These are phyloP conservation scores for Baccha elongata DNA, from an alignment of 2,888 invertebrate genomes.

Conservation along the genomic window DNA sequence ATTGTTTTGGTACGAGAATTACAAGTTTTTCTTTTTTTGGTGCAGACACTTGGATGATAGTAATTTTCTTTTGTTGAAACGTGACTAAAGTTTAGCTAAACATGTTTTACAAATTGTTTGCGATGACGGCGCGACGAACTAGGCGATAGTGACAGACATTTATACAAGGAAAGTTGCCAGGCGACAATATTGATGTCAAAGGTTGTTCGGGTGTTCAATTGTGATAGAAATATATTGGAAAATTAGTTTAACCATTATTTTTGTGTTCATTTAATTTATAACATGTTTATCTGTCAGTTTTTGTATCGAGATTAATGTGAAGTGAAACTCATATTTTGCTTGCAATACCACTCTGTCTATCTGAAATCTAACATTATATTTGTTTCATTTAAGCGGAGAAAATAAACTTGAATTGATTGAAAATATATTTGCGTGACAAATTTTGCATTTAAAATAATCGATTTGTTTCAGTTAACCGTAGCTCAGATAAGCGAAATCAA, in stretches of 20 bases:
- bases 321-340: no score
- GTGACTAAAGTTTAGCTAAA: constrained; percentile 48
- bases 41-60: background rate
- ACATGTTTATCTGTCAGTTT: no score
- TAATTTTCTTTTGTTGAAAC: constrained; percentile 28
- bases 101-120: constrained; percentile 29
- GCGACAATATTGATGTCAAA: constrained; percentile 54
- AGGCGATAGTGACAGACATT: background rate
- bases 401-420: no score
- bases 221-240: background rate
- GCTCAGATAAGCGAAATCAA: no score
- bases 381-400: no score
- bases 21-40: constrained; percentile 24
- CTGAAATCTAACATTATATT: no score
- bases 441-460: no score
- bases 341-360: no score
- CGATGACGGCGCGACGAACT: background rate
- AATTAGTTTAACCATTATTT: background rate
- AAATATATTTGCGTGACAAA: no score
- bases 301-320: no score
- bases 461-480: no score
- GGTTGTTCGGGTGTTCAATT: constrained; percentile 34
- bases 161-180: constrained; percentile 55
- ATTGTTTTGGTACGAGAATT: constrained; percentile 42
- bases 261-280: background rate